Base-by-base conservation (phyloP, 1,140 invertebrate species). In the Bombyx mori region DNA sequence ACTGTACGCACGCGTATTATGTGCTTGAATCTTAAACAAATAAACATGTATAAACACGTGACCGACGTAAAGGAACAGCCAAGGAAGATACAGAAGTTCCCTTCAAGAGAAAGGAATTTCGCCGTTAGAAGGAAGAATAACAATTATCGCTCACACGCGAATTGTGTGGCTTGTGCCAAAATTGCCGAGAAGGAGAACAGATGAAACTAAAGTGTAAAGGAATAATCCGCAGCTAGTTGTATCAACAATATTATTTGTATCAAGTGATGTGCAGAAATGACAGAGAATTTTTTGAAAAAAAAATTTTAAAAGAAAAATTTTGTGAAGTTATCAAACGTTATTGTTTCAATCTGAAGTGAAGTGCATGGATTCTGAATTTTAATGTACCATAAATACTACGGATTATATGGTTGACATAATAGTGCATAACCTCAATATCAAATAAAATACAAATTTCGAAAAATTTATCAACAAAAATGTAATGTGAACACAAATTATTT, bases 101-200 rank as follows among this genome's bases (percentile, higher is more conserved):
- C 91, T 1, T 92, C 91, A 35, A 86, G 92, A 43, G 92, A 92
- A 66, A 88, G 92, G 63, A 92, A 93, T 73, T 89, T 89, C 65
- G 92, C 92, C 49, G 89, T 93, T 35, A 82, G 91, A 46, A 89
- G 89, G 66, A 86, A 77, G 55, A 77, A 73, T 54, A 80, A 81
- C 55, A 86, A 83, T 54, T 85, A 86, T 61, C 61, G 73, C 9
- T 78, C 79, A 9, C 78, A 86, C 51, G 77, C 68, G 8, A 86
- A 83, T 57, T 86, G 84, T 57, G 63, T 75, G 44, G 78, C 73
- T 57, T 82, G 82, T 56, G 80, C 80, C 4, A 69, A 70, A 54
- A 68, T 79, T 3, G 79, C 78, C 22, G 68, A 69, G 50, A 55
- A 75, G 53, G 77, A 79, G 55, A 61, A 54, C 45, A 54, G 53